These are phyloP conservation scores for Thaumetopoea pityocampa DNA, from an alignment of 1,140 invertebrate genomes.

Conservation along the genomic window DNA sequence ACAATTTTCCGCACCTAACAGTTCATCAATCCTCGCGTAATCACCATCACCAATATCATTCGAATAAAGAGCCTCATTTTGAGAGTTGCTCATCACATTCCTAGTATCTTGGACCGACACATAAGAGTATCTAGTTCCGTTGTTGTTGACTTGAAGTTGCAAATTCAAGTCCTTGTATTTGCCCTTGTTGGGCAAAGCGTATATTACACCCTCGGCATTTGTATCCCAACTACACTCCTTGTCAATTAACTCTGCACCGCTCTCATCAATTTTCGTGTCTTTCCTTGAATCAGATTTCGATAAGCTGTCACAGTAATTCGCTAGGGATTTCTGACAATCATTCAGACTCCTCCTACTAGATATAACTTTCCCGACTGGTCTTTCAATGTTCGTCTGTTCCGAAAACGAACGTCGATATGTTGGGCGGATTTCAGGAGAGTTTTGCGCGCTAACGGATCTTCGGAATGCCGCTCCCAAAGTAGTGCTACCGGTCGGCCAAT, in stretches of 20 bases:
- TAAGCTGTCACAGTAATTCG: slow-evolving; percentile 45
- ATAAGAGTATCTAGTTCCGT: slow-evolving; percentile 68
- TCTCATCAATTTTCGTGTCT: slow-evolving; percentile 42
- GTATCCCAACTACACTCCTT: slow-evolving; percentile 71
- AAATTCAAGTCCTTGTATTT: slow-evolving; percentile 72
- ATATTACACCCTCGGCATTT: slow-evolving; percentile 71
- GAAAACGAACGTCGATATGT: slow-evolving; percentile 81
- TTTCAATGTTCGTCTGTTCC: slow-evolving; percentile 72
- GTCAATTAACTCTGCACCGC: slow-evolving; percentile 45
- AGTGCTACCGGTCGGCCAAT: slow-evolving; percentile 61
- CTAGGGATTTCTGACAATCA: slow-evolving; percentile 74
- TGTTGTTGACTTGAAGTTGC: slow-evolving; percentile 70
- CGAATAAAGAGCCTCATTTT: slow-evolving; percentile 62
- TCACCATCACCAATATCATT: slow-evolving; percentile 64
- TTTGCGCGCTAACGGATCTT: slow-evolving; percentile 68
- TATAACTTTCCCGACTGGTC: slow-evolving; percentile 72
- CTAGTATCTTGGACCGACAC: slow-evolving; percentile 67
- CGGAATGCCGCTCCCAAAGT: slow-evolving; percentile 71
- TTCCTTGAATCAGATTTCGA: slow-evolving; percentile 30
- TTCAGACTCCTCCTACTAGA: slow-evolving; percentile 77
- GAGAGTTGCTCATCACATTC: slow-evolving; percentile 65
- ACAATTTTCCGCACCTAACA: slow-evolving; percentile 64
- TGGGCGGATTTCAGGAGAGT: slow-evolving; percentile 72
- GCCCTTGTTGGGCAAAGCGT: slow-evolving; percentile 72
- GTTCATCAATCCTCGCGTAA: slow-evolving; percentile 65